Evolutionary conservation across 2,113 vertebrate genomes (phyloP).

Genomic region (Brachypodius melanocephalos): DNA sequence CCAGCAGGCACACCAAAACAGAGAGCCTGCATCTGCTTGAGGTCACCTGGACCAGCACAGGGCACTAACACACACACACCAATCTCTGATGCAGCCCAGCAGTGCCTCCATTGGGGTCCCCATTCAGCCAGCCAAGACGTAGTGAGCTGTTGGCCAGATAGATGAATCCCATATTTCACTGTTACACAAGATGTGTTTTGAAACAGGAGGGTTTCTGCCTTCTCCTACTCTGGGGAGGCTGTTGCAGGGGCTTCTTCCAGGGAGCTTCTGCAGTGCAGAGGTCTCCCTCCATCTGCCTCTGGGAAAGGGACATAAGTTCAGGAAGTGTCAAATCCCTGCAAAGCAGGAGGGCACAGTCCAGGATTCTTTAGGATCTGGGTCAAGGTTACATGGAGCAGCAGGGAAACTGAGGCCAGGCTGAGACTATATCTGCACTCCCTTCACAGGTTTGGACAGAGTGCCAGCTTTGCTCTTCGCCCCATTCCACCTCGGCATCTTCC

Average conservation of each 20-base stretch:
- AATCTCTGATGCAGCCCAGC: background rate
- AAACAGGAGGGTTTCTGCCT: background rate
- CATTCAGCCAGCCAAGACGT: accelerated
- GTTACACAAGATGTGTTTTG: background rate
- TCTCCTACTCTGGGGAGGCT: background rate
- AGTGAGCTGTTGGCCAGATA: background rate
- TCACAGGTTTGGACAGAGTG: background rate
- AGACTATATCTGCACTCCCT: background rate
- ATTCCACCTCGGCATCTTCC: background rate
- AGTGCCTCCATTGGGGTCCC: background rate
- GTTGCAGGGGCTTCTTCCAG: background rate
- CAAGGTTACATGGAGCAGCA: background rate
- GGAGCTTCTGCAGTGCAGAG: background rate
- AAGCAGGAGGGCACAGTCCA: background rate
- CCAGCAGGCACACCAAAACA: background rate
- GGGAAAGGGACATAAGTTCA: background rate
- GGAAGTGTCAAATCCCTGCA: background rate
- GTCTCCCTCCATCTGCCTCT: background rate
- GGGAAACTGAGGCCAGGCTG: background rate
- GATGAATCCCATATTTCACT: background rate
- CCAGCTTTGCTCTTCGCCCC: background rate
- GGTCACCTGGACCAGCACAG: background rate
- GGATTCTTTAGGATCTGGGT: background rate
- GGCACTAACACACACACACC: background rate
- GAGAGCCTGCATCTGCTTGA: background rate